These are phyloP conservation scores for Kryptopterus vitreolus DNA, from an alignment of 2,797 vertebrate genomes.

Conservation along the genomic window DNA sequence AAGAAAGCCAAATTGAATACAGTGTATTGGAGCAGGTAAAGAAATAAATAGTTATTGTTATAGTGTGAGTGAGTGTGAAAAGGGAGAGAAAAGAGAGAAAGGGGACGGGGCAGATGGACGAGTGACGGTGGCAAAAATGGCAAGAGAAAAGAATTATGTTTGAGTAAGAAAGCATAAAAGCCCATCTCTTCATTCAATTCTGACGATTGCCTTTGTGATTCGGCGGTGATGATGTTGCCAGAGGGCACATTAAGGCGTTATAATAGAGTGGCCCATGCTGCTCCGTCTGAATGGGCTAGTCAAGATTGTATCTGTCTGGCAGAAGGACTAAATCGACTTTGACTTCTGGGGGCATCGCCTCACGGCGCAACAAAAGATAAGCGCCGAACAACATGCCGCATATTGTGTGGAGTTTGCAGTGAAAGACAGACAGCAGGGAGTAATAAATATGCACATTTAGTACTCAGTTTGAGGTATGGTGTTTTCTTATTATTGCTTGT, in stretches of 20 bases:
- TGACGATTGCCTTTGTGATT: constrained; percentile 75
- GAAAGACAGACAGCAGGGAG: constrained; percentile 21
- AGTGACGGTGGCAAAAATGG: constrained; percentile 72
- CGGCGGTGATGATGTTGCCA: constrained; percentile 71
- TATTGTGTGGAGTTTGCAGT: constrained; percentile 42
- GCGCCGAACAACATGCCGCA: constrained; percentile 49
- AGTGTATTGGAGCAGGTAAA: constrained; percentile 69
- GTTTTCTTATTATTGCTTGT: constrained; percentile 43
- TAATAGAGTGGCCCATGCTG: constrained; percentile 65
- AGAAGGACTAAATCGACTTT: constrained; percentile 72
- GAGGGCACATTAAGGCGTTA: constrained; percentile 62
- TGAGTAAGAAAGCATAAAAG: constrained; percentile 73
- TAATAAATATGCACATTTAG: constrained; percentile 31
- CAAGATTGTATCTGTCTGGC: constrained; percentile 71
- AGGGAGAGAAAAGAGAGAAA: constrained; percentile 52
- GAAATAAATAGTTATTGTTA: constrained; percentile 77
- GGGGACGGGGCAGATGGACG: constrained; percentile 45
- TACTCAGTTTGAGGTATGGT: constrained; percentile 25
- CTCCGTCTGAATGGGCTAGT: constrained; percentile 64
- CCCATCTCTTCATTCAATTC: constrained; percentile 65
- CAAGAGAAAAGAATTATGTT: constrained; percentile 73
- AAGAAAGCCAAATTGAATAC: constrained; percentile 75
- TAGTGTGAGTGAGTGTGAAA: constrained; percentile 64
- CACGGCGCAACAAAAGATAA: constrained; percentile 60
- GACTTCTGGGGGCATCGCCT: constrained; percentile 67